Conservation (phyloP, 2,888 invertebrate genomes). For the Melinaea menophilus region DNA sequence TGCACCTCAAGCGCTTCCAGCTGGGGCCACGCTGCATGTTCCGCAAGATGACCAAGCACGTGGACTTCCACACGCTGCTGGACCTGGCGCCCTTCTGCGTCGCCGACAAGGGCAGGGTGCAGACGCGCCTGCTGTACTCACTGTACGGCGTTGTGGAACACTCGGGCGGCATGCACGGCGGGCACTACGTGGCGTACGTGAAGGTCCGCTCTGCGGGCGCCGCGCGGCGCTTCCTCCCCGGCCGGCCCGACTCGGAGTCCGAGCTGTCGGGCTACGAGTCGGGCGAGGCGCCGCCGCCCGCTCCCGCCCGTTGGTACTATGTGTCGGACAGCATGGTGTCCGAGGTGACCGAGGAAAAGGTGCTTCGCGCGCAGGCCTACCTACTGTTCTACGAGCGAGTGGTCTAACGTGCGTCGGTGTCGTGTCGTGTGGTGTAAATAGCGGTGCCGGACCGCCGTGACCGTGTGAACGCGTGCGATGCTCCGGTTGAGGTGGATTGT, state of each 20-base stretch:
- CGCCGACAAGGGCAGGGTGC: slow-evolving; percentile 78
- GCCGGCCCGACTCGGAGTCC: slow-evolving; percentile 72
- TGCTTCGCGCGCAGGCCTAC: slow-evolving; percentile 93
- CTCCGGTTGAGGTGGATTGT: no score
- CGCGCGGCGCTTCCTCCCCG: slow-evolving; percentile 84
- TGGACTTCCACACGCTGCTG: slow-evolving; percentile 90
- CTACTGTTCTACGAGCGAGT: slow-evolving; percentile 97
- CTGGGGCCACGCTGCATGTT: slow-evolving; percentile 84
- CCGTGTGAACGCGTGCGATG: neutral
- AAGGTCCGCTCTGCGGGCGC: slow-evolving; percentile 85
- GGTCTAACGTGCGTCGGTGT: slow-evolving; percentile 69
- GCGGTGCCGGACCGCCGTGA: slow-evolving; percentile 38
- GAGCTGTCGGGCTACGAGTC: slow-evolving; percentile 77
- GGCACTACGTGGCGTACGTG: slow-evolving; percentile 94
- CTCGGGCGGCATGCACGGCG: slow-evolving; percentile 91
- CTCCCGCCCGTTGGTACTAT: slow-evolving; percentile 89
- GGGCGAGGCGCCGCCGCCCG: slow-evolving; percentile 77
- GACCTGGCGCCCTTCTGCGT: slow-evolving; percentile 96
- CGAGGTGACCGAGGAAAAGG: slow-evolving; percentile 87
- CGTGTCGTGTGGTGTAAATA: slow-evolving; percentile 20
- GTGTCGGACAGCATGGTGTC: slow-evolving; percentile 94
- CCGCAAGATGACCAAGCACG: slow-evolving; percentile 90
- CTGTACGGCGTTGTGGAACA: slow-evolving; percentile 98
- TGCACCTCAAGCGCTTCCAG: slow-evolving; percentile 97
- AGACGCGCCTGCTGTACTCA: slow-evolving; percentile 87